Percentiles rank a stretch among this genome's conserved stretches.
Conservation (phyloP, 92 coral and sea anemone genomes). For the Porites lobata region DNA sequence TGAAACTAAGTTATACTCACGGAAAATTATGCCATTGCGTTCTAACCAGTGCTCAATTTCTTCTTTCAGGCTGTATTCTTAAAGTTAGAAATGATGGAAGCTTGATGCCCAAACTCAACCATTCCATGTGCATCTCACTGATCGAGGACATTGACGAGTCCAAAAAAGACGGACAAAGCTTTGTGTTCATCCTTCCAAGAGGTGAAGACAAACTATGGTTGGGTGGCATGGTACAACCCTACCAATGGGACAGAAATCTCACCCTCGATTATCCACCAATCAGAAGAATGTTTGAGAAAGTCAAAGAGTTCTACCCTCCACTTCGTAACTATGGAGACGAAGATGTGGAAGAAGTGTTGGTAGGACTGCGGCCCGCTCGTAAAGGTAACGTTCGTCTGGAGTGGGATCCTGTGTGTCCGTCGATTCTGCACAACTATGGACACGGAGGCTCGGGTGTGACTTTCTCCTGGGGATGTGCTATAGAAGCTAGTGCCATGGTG, state of each 20-base stretch:
- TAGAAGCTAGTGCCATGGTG: slow-evolving; percentile 49
- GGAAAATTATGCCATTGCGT: no score
- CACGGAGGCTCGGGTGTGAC: slow-evolving; percentile 68
- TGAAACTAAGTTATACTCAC: no score
- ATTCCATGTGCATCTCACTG: slow-evolving; percentile 41
- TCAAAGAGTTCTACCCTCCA: slow-evolving; percentile 55
- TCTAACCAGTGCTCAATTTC: no score
- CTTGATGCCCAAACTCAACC: slow-evolving; percentile 51
- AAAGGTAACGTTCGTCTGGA: slow-evolving; percentile 57
- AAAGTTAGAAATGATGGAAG: slow-evolving; percentile 52
- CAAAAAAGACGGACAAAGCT: slow-evolving; percentile 45
- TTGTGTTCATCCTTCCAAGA: slow-evolving; percentile 48
- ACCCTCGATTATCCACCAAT: slow-evolving; percentile 49
- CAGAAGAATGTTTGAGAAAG: slow-evolving; percentile 56
- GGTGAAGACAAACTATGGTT: slow-evolving; percentile 53
- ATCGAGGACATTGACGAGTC: slow-evolving; percentile 59
- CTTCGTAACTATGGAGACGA: slow-evolving; percentile 48
- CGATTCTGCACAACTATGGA: slow-evolving; percentile 70
- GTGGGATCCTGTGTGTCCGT: slow-evolving; percentile 65
- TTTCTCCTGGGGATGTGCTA: slow-evolving; percentile 82
- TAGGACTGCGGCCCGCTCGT: slow-evolving; percentile 58
- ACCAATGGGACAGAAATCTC: slow-evolving; percentile 51
- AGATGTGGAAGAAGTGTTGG: slow-evolving; percentile 49
- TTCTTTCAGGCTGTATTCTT: slow-evolving; percentile 20
- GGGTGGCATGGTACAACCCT: slow-evolving; percentile 56